A percentile compares a stretch with the other conserved stretches of the same genome.
Conservation (phyloP, 2,113 vertebrate species). For the Ursus arctos region DNA sequence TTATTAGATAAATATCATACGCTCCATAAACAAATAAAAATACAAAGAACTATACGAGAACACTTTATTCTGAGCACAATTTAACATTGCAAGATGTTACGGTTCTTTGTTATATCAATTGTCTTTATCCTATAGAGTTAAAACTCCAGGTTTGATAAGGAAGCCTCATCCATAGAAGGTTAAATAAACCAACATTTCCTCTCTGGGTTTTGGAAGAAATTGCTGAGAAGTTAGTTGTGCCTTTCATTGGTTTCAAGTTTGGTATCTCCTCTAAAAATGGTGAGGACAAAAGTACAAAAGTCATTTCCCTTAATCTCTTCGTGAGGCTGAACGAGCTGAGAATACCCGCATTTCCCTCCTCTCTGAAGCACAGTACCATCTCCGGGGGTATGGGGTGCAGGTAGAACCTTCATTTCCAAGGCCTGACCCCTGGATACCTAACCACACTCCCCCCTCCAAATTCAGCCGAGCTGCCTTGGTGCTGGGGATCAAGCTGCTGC, state of each 20-base stretch:
- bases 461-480: not conserved
- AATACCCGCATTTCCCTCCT: not conserved
- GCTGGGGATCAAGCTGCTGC: too few species aligned
- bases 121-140: not conserved
- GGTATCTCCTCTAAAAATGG: not conserved
- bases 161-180: not conserved
- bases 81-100: not conserved
- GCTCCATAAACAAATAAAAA: not conserved
- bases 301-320: not conserved
- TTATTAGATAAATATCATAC: not conserved
- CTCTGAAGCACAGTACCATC: not conserved
- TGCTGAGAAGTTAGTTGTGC: not conserved
- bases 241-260: not conserved
- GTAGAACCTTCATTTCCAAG: not conserved
- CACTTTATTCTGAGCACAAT: not conserved
- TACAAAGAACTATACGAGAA: not conserved
- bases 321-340: not conserved
- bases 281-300: not conserved
- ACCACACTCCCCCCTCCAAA: fast-evolving
- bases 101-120: not conserved
- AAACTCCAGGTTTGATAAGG: not conserved
- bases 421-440: not conserved
- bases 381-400: not conserved
- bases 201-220: not conserved
- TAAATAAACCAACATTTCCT: not conserved